A percentile compares a stretch with the other conserved stretches of the same genome.
phyloP scores from a whole-genome alignment of 2,888 invertebrate genomes.

The Scaptomyza reducta region DNA sequence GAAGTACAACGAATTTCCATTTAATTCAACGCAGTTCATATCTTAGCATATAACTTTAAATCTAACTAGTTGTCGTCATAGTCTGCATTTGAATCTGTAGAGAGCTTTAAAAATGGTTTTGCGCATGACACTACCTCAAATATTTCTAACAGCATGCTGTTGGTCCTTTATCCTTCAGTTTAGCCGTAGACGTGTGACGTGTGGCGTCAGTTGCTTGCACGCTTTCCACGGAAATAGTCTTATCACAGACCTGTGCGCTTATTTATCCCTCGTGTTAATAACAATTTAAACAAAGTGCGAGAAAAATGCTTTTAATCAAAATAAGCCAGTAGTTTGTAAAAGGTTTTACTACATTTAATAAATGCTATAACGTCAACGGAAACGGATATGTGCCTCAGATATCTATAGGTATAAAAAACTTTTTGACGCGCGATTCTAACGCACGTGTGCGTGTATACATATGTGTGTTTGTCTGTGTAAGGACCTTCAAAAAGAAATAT shows the following conservation, averaged over 20 bases:
- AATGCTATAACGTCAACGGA: conserved; percentile 29
- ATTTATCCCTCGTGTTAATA: conserved; percentile 50
- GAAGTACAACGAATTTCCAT: no score
- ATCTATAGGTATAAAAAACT: conserved; percentile 32
- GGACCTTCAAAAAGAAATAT: conserved; percentile 70
- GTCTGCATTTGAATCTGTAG: neutral
- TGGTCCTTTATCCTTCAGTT: conserved; percentile 45
- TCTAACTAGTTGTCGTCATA: conserved; percentile 26
- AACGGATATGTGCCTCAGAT: conserved; percentile 50
- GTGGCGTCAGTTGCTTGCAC: conserved; percentile 49
- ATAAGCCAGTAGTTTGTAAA: neutral
- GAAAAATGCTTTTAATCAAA: conserved; percentile 20
- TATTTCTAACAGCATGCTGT: conserved; percentile 9
- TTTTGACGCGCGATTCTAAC: conserved; percentile 33
- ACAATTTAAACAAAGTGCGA: conserved; percentile 29
- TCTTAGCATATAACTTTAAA: neutral
- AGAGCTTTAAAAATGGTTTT: neutral
- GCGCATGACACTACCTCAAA: conserved; percentile 44
- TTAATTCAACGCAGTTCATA: no score
- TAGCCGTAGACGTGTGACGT: conserved; percentile 37
- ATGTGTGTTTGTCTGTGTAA: conserved; percentile 26
- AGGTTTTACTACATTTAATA: conserved; percentile 4
- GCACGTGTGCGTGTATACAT: conserved; percentile 38
- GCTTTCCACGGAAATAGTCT: conserved; percentile 7
- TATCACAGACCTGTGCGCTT: conserved; percentile 17